These are phyloP conservation scores for Stratiomys singularior DNA, from an alignment of 2,888 invertebrate species.

Conservation along the genomic window DNA sequence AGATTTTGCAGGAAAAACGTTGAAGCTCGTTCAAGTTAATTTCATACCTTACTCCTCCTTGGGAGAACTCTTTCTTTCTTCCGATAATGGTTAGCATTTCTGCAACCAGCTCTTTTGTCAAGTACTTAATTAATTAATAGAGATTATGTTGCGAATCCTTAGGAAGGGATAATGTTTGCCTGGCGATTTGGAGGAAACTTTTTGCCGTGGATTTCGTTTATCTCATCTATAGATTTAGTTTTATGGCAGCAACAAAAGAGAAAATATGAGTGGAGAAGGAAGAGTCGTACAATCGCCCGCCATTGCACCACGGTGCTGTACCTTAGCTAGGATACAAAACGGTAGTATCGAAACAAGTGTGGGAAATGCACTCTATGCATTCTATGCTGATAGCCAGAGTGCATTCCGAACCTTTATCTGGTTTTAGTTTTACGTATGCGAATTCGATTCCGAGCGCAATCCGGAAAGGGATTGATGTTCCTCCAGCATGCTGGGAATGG, in stretches of 20 bases:
- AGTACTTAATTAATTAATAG: slow-evolving; percentile 11
- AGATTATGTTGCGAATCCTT: slow-evolving; percentile 3
- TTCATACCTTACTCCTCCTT: too few species aligned
- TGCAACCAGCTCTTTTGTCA: too few species aligned
- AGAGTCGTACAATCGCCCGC: neutral
- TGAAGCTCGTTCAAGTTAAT: too few species aligned
- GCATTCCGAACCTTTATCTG: slow-evolving; percentile 15
- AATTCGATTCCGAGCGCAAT: neutral
- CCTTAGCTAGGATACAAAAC: neutral
- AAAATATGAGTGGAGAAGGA: neutral
- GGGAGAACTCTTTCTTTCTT: too few species aligned
- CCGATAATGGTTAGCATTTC: too few species aligned
- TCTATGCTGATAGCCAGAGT: neutral
- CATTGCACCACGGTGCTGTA: too few species aligned
- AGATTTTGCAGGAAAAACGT: too few species aligned
- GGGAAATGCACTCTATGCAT: neutral
- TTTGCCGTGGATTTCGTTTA: neutral
- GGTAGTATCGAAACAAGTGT: neutral
- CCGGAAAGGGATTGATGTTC: neutral
- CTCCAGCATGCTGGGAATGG: neutral
- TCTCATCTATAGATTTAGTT: neutral
- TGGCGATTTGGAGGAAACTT: neutral
- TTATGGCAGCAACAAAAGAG: neutral
- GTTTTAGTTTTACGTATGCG: slow-evolving; percentile 18
- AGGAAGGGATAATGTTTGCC: neutral